Evolutionary conservation across 2,113 vertebrate species (phyloP), one percentile per base, ranked within the genome.

Genomic region (Chloropsis cyanopogon): DNA sequence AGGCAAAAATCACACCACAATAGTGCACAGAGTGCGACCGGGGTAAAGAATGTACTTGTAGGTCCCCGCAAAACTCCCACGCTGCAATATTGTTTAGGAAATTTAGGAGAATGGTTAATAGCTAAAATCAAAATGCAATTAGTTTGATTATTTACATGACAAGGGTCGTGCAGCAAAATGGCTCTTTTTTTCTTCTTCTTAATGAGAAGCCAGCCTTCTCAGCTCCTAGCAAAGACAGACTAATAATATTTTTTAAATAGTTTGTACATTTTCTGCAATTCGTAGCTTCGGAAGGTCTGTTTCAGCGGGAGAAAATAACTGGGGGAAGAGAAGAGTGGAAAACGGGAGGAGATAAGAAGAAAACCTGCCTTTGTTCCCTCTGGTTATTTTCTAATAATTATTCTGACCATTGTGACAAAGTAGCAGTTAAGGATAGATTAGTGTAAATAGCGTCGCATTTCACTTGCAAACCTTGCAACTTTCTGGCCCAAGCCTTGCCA

Each of bases 311-410:
- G 42, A 81, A 93, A 83, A 82, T 75, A 88, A 63, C 1, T 47
- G 52, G 52, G 26, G 70, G 28, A 59, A 92, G 24, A 91, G 73
- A 81, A 22, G 53, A 91, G 17, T 70, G 79, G 78, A 81, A 95
- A 94, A 63, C 5, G 47, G 25, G 65, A 78, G 68, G 31, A 17
- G 90, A 92, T 94, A 89, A 94, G 64, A 87, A 78, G 64, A 79
- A 94, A 96, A 92, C 64, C 61, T 82, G 92, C 64, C 84, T 97
- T 96, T 97, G 95, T 96, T 96, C 81, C 75, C 68, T 14, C 22
- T 65, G 84, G 61, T 95, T 95, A 91, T 95, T 97, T 97, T 94
- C 93, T 95, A 77, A 82, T 90, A 90, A 96, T 95, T 97, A 95
- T 96, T 97, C 94, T 95, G 69, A 72, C 76, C 85, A 63, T 82